Evolutionary conservation across 2,888 invertebrate genomes (phyloP), one percentile per base, ranked within the genome.

Genomic region (Euzophera pinguis): DNA sequence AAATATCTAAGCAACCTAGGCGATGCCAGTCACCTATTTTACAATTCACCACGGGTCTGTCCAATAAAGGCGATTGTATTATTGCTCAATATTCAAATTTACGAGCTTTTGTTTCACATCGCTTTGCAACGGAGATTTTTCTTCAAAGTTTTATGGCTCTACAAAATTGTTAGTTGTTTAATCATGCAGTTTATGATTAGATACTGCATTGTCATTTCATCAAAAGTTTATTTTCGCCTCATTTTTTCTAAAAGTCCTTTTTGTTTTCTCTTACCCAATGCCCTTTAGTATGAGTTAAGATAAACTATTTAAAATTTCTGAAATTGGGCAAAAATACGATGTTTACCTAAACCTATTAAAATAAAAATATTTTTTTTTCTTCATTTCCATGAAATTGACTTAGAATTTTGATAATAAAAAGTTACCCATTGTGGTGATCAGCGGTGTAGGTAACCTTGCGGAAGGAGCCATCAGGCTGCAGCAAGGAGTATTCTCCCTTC

Each of bases 381-480:
- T n/a, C n/a, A n/a, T n/a, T n/a, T n/a, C n/a, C n/a, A n/a, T n/a
- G n/a, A n/a, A n/a, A n/a, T 29, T 7, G 7, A 7, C 29, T 29
- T 6, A 29, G 5, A 29, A 7, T 29, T 7, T 6, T 29, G 14
- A 14, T 38, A 38, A 39, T 1, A 4, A 29, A 12, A 14, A 42
- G 22, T 54, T 86, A 91, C 84, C 92, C 92, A 60, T 91, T 92
- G 65, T 92, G 91, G 59, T 91, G 88, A 67, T 91, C 91, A 69
- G 91, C 91, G 39, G 91, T 91, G 76, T 92, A 92, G 54, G 91
- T 91, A 56, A 92, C 92, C 64, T 91, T 92, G 59, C 91, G 87
- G 80, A 91, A 85, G 52, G 91, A 91, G 63, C 92, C 92, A 70
- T 92, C 92, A 56, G 92, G 91, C 76, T 92, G 92, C 53, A 91